Conservation (phyloP, 2,888 invertebrate species). For the Amblyjoppa proteus region DNA sequence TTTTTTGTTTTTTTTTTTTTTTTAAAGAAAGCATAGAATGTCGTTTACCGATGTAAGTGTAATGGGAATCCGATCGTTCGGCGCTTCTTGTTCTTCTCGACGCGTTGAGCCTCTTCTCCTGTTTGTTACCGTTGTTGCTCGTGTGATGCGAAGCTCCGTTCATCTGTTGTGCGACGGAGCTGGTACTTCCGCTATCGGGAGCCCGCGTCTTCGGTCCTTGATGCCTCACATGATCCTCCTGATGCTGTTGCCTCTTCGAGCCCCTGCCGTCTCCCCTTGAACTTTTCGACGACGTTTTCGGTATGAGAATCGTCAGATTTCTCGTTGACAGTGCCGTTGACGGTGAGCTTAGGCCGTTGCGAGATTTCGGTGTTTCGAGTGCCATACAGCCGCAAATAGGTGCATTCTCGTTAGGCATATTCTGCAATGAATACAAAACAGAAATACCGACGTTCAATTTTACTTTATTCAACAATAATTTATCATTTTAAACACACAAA, state of each 20-base stretch:
- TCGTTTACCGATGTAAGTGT: conserved; percentile 81
- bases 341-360: conserved; percentile 70
- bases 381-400: conserved; percentile 80
- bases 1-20: conserved; percentile 7
- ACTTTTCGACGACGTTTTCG: conserved; percentile 74
- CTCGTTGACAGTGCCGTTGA: conserved; percentile 72
- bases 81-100: conserved; percentile 82
- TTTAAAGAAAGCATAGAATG: not conserved
- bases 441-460: no score
- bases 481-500: no score
- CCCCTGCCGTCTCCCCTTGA: conserved; percentile 72
- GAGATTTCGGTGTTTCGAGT: conserved; percentile 77
- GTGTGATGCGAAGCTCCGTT: conserved; percentile 68
- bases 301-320: conserved; percentile 76
- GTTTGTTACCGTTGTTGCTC: conserved; percentile 75
- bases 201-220: conserved; percentile 74
- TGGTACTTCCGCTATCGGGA: conserved; percentile 76
- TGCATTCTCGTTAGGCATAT: conserved; percentile 81
- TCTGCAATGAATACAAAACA: conserved; percentile 57
- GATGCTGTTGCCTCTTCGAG: conserved; percentile 74
- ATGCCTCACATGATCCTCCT: conserved; percentile 60
- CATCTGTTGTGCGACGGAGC: conserved; percentile 76
- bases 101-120: conserved; percentile 79
- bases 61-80: conserved; percentile 82
- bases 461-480: no score